Base-by-base conservation (phyloP, 2,113 vertebrate species). In the Varanus komodoensis region DNA sequence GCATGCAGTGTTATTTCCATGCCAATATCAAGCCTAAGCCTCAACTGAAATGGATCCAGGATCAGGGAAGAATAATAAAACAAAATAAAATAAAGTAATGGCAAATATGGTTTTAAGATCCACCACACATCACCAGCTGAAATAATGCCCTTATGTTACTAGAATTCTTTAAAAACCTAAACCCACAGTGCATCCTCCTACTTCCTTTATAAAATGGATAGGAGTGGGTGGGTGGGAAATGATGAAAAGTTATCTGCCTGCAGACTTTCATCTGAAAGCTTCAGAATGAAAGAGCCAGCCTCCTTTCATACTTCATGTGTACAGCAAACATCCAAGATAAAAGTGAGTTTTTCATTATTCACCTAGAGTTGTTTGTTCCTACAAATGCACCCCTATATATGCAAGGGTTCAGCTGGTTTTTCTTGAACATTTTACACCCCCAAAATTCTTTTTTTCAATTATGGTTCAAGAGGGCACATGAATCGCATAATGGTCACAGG, bases 101-200 rank as follows among this genome's bases (percentile, higher is more conserved):
- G 38, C 57, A 87, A 34, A 87, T 87, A 12, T 61, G 52, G 23
- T 77, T 87, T 75, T 79, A n/a, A 87, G 44, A 88, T 88, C 48
- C 57, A 73, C 32, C 15, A 38, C 34, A 57, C 29, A 54, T 71
- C 79, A 73, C 38, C n/a, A 38, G 15, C 67, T 82, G n/a, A 82
- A 82, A 82, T 73, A 73, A 54, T 74, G 25, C 4, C 79, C 67
- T 71, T 82, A 88, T 29, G 17, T 88, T 73, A 82, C 79, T 82
- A 82, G 50, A 29, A 38, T 44, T 1, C 68, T 88, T 80, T 71
- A 48, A 79, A 86, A 87, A 78, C 64, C 6, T 7, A 44, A 44
- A 38, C 8, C 4, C 64, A 14, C 77, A 88, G 79, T 82, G 52
- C 87, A 73, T 57, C 78, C 64, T 57, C 77, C 87, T 29, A 88